These are phyloP conservation scores for Chlorodrepanis virens DNA, from an alignment of 2,113 vertebrate species.

Conservation along the genomic window DNA sequence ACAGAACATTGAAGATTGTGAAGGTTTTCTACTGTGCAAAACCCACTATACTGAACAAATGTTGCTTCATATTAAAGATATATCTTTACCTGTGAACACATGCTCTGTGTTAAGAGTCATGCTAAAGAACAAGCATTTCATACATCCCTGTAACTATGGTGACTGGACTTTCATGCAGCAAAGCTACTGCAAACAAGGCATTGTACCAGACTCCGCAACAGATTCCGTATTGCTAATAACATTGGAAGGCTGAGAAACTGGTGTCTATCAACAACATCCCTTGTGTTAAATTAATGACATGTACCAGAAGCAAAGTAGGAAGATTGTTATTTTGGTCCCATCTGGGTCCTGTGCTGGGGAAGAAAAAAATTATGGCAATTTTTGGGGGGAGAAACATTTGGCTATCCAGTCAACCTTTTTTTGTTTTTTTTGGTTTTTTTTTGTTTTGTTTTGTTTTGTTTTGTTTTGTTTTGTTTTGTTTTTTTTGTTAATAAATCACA, in stretches of 20 bases:
- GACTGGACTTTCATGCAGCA: not conserved
- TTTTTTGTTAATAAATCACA: not conserved
- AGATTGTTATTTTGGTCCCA: slow-evolving; percentile 15
- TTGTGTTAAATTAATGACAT: slow-evolving; percentile 45
- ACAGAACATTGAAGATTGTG: not conserved
- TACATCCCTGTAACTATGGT: not conserved
- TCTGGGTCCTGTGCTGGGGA: not conserved
- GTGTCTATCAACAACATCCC: slow-evolving; percentile 35
- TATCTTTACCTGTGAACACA: not conserved
- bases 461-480: not conserved
- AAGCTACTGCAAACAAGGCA: not conserved
- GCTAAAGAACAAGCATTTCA: not conserved
- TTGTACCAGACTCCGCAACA: not conserved
- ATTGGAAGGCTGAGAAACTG: slow-evolving; percentile 32
- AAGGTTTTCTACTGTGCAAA: not conserved
- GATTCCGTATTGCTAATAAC: not conserved
- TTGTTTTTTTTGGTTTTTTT: not conserved
- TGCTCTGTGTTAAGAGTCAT: not conserved
- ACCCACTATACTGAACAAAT: not conserved
- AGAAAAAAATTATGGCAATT: not conserved
- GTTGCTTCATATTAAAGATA: not conserved
- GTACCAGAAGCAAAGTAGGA: slow-evolving; percentile 26
- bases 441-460: not conserved
- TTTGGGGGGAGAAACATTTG: not conserved
- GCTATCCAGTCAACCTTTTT: not conserved